Evolutionary conservation across 2,797 vertebrate species (phyloP).

Genomic region (Typhlichthys eigenmanni): DNA sequence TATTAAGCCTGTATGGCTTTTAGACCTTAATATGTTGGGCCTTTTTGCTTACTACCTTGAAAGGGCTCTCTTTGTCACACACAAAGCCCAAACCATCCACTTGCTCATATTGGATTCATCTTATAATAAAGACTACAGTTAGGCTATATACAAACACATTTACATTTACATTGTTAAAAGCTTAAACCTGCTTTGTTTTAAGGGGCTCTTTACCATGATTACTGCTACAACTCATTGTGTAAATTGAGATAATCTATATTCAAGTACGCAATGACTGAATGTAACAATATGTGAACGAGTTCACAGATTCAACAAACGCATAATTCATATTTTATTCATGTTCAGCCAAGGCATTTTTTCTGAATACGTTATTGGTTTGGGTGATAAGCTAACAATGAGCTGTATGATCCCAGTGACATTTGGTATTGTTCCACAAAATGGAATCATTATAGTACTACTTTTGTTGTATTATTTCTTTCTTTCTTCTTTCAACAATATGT

Average conservation of each 20-base stretch:
- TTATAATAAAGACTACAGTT: not conserved
- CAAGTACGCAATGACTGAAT: too few relatives aligned
- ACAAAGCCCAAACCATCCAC: conserved; percentile 10
- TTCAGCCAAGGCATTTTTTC: conserved; percentile 25
- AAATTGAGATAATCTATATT: too few relatives aligned
- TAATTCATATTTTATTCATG: not conserved
- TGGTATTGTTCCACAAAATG: conserved; percentile 24
- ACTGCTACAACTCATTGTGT: too few relatives aligned
- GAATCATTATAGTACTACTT: too few relatives aligned
- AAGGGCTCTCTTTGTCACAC: conserved; percentile 19
- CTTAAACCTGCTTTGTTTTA: not conserved
- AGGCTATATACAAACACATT: too few relatives aligned
- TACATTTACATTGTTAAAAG: not conserved
- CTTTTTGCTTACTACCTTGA: conserved; percentile 5
- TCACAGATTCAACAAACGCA: conserved; percentile 5
- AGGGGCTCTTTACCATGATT: too few relatives aligned
- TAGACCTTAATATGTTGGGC: conserved; percentile 20
- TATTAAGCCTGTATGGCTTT: conserved; percentile 1
- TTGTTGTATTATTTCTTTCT: not conserved
- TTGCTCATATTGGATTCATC: not conserved
- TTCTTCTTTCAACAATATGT: not conserved
- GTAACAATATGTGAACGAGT: too few relatives aligned
- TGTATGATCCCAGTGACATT: conserved; percentile 58
- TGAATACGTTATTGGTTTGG: conserved; percentile 39
- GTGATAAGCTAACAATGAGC: conserved; percentile 77